A percentile compares a stretch with the other conserved stretches of the same genome.
Conservation (phyloP, 2,888 invertebrate genomes). For the Chrysina gloriosa region DNA sequence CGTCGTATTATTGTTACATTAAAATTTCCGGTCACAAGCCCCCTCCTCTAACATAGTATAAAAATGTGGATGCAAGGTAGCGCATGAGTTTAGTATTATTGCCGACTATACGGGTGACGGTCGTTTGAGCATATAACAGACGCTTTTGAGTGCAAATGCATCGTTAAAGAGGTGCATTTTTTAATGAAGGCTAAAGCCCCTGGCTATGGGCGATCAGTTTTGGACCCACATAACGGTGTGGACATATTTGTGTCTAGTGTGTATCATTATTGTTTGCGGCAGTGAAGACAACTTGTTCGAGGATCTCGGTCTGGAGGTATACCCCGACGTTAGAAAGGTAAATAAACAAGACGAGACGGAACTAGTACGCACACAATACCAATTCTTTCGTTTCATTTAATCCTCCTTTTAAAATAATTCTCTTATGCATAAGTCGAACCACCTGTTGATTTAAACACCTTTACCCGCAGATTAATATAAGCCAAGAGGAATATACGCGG, state of each 20-base stretch:
- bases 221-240: conserved; percentile 59
- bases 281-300: conserved; percentile 56
- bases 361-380: neutral
- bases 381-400: conserved; percentile 1
- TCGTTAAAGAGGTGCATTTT: conserved; percentile 51
- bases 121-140: conserved; percentile 36
- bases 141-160: conserved; percentile 50
- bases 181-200: conserved; percentile 58
- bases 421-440: no score
- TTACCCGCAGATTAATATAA: conserved; percentile 72
- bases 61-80: conserved; percentile 56
- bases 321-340: conserved; percentile 62
- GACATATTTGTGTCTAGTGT: conserved; percentile 59
- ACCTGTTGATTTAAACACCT: conserved; percentile 52
- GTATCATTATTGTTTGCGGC: conserved; percentile 49
- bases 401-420: neutral
- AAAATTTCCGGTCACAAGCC: conserved; percentile 52
- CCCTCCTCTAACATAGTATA: conserved; percentile 55
- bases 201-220: conserved; percentile 61
- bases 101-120: conserved; percentile 50
- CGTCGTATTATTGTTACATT: conserved; percentile 43
- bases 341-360: conserved; percentile 52
- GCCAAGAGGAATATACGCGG: conserved; percentile 72
- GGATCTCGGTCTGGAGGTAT: conserved; percentile 59
- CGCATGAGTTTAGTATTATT: conserved; percentile 56